These are phyloP conservation scores for Calonectris borealis DNA, from an alignment of 2,113 vertebrate genomes.

Conservation along the genomic window DNA sequence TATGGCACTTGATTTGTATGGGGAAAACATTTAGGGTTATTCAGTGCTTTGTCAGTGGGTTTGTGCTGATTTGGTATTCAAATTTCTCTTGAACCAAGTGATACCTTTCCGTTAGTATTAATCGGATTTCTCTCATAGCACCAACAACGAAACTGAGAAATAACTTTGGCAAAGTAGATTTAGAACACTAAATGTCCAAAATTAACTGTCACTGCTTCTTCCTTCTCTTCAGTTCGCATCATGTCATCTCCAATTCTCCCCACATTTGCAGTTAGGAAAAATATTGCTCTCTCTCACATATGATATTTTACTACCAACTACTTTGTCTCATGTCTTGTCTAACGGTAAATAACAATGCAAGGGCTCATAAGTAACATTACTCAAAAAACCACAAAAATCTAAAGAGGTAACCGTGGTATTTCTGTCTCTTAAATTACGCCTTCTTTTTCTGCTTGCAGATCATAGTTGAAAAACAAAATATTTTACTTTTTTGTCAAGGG, in stretches of 20 bases:
- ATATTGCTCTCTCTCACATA: not conserved
- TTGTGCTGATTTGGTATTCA: not conserved
- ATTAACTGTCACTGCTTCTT: not conserved
- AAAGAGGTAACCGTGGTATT: not conserved
- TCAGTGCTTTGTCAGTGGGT: not conserved
- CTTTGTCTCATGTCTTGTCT: not conserved
- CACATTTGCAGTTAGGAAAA: not conserved
- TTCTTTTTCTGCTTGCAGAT: not conserved
- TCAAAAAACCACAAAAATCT: not conserved
- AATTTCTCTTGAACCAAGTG: not conserved
- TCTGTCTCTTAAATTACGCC: not conserved
- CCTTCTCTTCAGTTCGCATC: not conserved
- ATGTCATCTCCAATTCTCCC: not conserved
- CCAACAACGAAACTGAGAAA: not conserved
- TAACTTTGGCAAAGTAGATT: not conserved
- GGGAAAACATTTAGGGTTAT: not conserved
- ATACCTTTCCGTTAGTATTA: not conserved
- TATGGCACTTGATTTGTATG: not conserved
- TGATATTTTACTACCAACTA: not conserved
- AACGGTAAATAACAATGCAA: not conserved
- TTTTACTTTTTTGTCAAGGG: not conserved
- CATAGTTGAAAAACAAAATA: not conserved
- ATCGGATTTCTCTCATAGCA: not conserved
- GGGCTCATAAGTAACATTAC: not conserved
- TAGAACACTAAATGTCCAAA: not conserved